phyloP scores from a whole-genome alignment of 2,888 invertebrate genomes.

The Choristoneura rosaceana region DNA sequence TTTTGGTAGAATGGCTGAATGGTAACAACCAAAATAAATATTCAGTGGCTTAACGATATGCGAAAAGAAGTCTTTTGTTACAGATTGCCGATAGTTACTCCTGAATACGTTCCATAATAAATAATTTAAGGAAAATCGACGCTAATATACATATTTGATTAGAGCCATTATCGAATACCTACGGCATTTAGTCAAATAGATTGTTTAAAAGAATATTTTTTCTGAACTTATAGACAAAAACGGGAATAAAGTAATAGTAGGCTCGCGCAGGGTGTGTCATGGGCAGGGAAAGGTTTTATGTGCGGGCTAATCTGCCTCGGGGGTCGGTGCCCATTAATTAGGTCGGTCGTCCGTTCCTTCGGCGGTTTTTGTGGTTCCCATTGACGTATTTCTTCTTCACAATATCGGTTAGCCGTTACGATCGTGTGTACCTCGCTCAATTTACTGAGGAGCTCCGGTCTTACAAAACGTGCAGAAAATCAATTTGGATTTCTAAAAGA shows the following conservation, averaged over 20 bases:
- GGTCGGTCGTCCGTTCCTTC: conserved; percentile 64
- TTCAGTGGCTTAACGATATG: background rate
- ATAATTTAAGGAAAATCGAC: too few relatives aligned
- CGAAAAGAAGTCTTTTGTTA: background rate
- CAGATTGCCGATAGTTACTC: background rate
- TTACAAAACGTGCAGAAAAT: conserved; percentile 36
- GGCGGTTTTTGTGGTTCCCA: conserved; percentile 72
- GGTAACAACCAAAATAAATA: background rate
- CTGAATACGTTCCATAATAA: too few relatives aligned
- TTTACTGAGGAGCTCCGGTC: conserved; percentile 28
- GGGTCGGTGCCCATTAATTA: conserved; percentile 73
- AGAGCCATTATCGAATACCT: background rate
- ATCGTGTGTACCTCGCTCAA: conserved; percentile 41
- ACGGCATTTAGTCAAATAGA: background rate
- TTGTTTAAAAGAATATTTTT: background rate
- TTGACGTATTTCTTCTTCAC: conserved; percentile 67
- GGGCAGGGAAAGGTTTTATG: conserved; percentile 76
- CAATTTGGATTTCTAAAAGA: conserved; percentile 17
- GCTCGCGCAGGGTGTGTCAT: conserved; percentile 61
- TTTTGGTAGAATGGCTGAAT: background rate
- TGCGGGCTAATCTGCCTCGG: conserved; percentile 65
- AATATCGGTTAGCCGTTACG: conserved; percentile 43
- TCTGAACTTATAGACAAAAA: conserved; percentile 49
- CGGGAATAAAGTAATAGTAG: conserved; percentile 42
- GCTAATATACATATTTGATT: too few relatives aligned